Percentiles rank a stretch among this genome's conserved stretches.
Evolutionary conservation across 1,140 invertebrate genomes (phyloP).

Genomic region (Ceratina australensis): DNA sequence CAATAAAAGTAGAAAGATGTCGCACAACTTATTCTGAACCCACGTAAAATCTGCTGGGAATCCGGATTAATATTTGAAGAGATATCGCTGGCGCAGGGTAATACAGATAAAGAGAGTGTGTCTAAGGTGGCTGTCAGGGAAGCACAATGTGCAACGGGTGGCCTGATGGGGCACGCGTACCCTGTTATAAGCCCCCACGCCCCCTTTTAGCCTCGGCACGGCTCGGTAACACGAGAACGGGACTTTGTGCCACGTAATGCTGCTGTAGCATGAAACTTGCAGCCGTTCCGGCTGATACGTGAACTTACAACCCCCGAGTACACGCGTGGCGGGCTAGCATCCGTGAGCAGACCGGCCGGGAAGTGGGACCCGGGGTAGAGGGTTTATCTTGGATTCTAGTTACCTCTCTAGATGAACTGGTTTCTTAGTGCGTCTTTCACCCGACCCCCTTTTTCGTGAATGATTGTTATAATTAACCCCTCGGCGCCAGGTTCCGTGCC

Average conservation of each 20-base stretch:
- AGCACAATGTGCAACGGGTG: conserved; percentile 43
- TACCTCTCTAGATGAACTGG: neutral
- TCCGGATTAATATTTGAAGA: no score
- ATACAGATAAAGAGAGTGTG: conserved; percentile 13
- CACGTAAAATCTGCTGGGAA: no score
- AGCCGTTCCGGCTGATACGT: conserved; percentile 51
- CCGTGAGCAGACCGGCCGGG: conserved; percentile 16
- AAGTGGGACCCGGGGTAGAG: neutral
- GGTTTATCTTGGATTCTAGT: conserved; percentile 13
- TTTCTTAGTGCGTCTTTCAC: neutral
- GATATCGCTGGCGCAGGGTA: no score
- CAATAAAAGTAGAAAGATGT: no score
- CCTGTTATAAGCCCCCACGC: conserved; percentile 53
- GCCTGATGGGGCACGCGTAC: conserved; percentile 49
- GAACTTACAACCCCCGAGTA: conserved; percentile 35
- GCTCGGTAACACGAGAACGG: conserved; percentile 60
- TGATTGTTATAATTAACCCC: no score
- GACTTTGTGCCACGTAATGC: conserved; percentile 61
- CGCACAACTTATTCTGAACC: no score
- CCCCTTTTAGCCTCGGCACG: conserved; percentile 23
- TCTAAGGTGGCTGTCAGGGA: conserved; percentile 35
- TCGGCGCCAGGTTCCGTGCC: no score
- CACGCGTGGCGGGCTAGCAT: neutral
- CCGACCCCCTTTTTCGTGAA: no score
- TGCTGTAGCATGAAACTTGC: conserved; percentile 55